Base-by-base conservation (phyloP, 2,888 invertebrate genomes). In the Dicycla oo region DNA sequence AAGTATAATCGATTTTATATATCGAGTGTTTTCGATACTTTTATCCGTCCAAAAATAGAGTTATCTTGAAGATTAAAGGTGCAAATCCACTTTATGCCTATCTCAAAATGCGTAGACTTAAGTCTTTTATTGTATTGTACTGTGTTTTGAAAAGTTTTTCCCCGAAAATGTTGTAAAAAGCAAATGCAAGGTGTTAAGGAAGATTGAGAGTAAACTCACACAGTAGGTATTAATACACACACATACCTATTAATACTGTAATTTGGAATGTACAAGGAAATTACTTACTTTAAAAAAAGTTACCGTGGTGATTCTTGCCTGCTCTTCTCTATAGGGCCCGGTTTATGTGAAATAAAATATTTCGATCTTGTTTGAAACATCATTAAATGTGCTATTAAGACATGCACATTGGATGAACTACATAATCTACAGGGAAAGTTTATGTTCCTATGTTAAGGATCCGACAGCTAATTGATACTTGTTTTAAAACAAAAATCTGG, bases 21-120 rank as follows among this genome's bases (percentile, higher is more conserved):
- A n/a, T n/a, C n/a, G n/a, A n/a, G n/a, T n/a, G n/a, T 38, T 61
- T 40, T 13, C 10, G 45, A 30, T 62, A 57, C 0, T 38, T 26
- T 11, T 75, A 40, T 38, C 49, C 7, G 0, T 40, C 10, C 23
- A 62, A 58, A 76, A 53, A 53, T 63, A 57, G 76, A 62, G 40
- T 75, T 69, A 69, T 69, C 61, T 56, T 26, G 11, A 49, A 56
- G 75, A 75, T 75, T 75, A 75, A 34, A 26, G 43, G 20, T 61
- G n/a, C 60, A 61, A 69, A 74, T 75, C 69, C 69, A 38, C 23
- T 13, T 40, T 18, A 23, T 38, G 38, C 45, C 23, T 75, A 58
- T 73, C 67, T 67, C 30, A 47, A 47, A 67, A 66, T 73, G 51
- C 66, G 57, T 51, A 34, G n/a, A n/a, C n/a, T 43, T 49, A 49